A percentile compares a stretch with the other conserved stretches of the same genome.
Conservation (phyloP, 2,888 invertebrate species). For the Tenthredo notha region DNA sequence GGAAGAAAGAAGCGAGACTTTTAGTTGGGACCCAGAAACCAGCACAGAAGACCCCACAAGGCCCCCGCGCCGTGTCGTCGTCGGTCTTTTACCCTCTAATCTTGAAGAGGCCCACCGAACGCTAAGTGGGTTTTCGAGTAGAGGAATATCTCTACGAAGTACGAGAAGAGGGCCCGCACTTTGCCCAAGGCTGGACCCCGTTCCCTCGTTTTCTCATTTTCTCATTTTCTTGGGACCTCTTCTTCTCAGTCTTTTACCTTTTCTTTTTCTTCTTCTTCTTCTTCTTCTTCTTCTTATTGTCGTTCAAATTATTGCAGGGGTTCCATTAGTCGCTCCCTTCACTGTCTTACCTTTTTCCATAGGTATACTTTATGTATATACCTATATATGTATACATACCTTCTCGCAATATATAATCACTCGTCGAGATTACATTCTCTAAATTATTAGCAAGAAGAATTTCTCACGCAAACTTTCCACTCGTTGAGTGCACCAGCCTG, state of each 20-base stretch:
- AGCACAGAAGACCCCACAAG: constrained; percentile 12
- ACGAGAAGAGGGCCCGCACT: constrained; percentile 51
- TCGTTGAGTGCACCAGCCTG: not conserved
- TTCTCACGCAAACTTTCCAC: constrained; percentile 47
- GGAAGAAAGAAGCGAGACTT: not conserved
- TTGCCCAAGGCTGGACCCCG: constrained; percentile 52
- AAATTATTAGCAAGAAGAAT: constrained; percentile 34
- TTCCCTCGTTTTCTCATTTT: constrained; percentile 52
- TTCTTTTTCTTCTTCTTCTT: constrained; percentile 44
- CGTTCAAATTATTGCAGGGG: constrained; percentile 51
- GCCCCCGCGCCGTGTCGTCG: constrained; percentile 37
- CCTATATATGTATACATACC: too few relatives aligned
- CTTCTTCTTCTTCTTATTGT: constrained; percentile 43
- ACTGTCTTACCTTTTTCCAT: not conserved
- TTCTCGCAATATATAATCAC: constrained; percentile 34
- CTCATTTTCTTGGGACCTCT: constrained; percentile 46
- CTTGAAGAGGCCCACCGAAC: constrained; percentile 64
- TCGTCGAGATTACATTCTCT: constrained; percentile 39
- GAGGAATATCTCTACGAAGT: constrained; percentile 63
- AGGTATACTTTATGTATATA: not conserved
- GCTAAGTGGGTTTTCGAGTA: constrained; percentile 76
- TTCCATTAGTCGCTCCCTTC: constrained; percentile 36
- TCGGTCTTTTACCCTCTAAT: constrained; percentile 70
- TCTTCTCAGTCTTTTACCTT: constrained; percentile 44
- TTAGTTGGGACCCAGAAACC: constrained; percentile 25